Evolutionary conservation across 2,113 vertebrate genomes (phyloP), one percentile per base, ranked within the genome.

Genomic region (Falco punctatus): DNA sequence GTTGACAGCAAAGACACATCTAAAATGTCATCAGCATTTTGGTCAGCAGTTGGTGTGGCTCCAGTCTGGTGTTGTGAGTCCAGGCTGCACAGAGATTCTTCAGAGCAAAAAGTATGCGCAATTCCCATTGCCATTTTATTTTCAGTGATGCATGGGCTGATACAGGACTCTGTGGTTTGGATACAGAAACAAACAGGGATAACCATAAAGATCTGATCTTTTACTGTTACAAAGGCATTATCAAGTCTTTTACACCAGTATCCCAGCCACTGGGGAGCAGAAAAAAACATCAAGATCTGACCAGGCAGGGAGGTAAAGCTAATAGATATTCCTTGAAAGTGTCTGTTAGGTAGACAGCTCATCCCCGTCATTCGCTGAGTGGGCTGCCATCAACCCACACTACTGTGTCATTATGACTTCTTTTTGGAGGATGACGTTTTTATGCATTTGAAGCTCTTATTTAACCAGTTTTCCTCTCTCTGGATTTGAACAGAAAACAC

Each of bases 31-130:
- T 28, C 24, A 69, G 13, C 32, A n/a, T 32, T 67, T 20, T 1
- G 0, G 5, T 32, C 38, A 58, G 38, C 5, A 7, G n/a, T 7
- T 67, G 46, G 11, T 33, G 52, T 54, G 51, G 26, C 16, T 59
- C 22, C n/a, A 46, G 15, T 17, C 6, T 44, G 55, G 42, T 75
- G 5, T 15, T 42, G n/a, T 9, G 49, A 75, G n/a, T 28, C n/a
- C 14, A 72, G 35, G 54, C 11, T 33, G 51, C 42, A 58, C 15
- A 35, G 32, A 54, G 22, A 10, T 6, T 55, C 9, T 74, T 28
- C 49, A 42, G 18, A 2, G 1, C 30, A 30, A 65, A 64, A 75
- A 40, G 5, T 21, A 20, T 27, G 5, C 0, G 0, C 5, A 17
- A 72, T 61, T 67, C 24, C 14, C 24, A 18, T 59, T 61, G 26